These are phyloP conservation scores for Diachrysia chrysitis DNA, from an alignment of 2,888 invertebrate genomes.

Conservation along the genomic window DNA sequence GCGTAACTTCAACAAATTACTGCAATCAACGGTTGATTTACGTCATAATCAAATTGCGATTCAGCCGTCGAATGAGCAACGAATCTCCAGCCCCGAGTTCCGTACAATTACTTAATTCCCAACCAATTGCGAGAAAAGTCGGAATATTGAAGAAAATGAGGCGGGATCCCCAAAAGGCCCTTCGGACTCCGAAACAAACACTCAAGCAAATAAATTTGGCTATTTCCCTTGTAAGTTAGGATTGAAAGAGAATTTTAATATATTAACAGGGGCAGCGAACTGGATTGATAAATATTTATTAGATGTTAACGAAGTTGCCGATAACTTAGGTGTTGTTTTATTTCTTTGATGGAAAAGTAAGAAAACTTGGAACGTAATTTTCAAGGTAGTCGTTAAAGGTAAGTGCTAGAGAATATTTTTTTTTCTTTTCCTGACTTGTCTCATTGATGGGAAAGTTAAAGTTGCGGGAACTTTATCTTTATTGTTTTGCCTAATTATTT, in stretches of 20 bases:
- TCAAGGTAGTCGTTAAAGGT: not conserved
- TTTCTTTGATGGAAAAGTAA: slow-evolving; percentile 14
- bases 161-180: slow-evolving; percentile 17
- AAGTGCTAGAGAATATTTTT: not conserved
- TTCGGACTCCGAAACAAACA: slow-evolving; percentile 36
- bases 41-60: slow-evolving; percentile 33
- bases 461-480: too few species aligned
- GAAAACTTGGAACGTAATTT: slow-evolving; percentile 6
- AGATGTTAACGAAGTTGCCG: slow-evolving; percentile 42
- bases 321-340: slow-evolving; percentile 40
- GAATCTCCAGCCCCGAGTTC: slow-evolving; percentile 7
- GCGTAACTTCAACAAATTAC: slow-evolving; percentile 19
- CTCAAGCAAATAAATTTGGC: slow-evolving; percentile 44
- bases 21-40: slow-evolving; percentile 29
- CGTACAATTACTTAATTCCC: slow-evolving; percentile 55
- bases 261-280: slow-evolving; percentile 42
- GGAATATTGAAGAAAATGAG: slow-evolving; percentile 50
- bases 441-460: not conserved
- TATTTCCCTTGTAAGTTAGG: slow-evolving; percentile 30
- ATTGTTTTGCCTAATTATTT: too few species aligned
- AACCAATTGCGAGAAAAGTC: slow-evolving; percentile 43
- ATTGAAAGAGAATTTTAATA: slow-evolving; percentile 56
- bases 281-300: slow-evolving; percentile 58
- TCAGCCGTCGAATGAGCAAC: slow-evolving; percentile 33
- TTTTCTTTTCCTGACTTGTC: not conserved